phyloP scores from a whole-genome alignment of 2,888 invertebrate genomes.

The Drosophila mercatorum region DNA sequence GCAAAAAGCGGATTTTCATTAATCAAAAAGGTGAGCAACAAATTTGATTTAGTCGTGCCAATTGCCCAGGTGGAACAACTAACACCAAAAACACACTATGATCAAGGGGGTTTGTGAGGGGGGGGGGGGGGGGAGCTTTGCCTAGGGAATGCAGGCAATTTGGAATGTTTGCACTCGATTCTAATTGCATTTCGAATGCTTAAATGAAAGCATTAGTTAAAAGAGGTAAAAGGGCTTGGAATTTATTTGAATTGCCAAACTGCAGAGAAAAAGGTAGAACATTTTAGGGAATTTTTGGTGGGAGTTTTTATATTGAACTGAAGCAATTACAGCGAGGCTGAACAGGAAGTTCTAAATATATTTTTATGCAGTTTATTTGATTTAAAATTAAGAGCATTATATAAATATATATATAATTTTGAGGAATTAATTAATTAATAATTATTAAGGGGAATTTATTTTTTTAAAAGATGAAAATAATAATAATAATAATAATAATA shows the following conservation, averaged over 20 bases:
- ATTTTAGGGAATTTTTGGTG: neutral
- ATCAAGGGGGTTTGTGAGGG: neutral
- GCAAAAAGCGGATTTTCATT: slow-evolving; percentile 44
- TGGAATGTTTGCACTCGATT: slow-evolving; percentile 11
- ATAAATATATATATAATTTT: no score
- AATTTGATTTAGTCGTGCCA: slow-evolving; percentile 20
- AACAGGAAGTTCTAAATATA: no score
- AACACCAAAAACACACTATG: neutral
- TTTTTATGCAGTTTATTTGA: no score
- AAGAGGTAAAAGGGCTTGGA: neutral
- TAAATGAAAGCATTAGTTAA: neutral
- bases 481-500: no score
- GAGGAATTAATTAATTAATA: no score
- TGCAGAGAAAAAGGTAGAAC: neutral
- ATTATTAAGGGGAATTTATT: no score
- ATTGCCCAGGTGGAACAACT: neutral
- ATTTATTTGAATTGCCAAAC: neutral
- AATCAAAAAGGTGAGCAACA: slow-evolving; percentile 56
- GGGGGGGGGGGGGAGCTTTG: neutral
- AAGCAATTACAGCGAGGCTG: no score
- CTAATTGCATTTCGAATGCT: slow-evolving; percentile 39
- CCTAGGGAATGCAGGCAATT: slow-evolving; percentile 7
- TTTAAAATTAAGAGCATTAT: no score
- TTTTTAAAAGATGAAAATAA: no score
- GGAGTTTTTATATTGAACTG: neutral